Base-by-base conservation (phyloP, 2,113 vertebrate genomes). In the Smithornis capensis region DNA sequence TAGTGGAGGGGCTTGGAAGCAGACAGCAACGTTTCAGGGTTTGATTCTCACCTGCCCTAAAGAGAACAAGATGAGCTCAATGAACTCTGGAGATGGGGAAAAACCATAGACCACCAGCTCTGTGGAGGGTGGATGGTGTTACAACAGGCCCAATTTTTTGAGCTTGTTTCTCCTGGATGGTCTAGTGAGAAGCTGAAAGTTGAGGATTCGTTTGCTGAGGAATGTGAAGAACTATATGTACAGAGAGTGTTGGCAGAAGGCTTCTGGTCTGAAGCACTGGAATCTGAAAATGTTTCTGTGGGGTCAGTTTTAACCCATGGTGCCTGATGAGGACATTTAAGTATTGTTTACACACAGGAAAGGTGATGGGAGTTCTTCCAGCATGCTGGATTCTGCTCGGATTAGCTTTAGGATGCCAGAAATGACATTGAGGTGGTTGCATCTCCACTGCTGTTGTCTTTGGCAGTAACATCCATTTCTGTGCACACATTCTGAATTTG, bases 91-190 rank as follows among this genome's bases (percentile, higher is more conserved):
- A n/a, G 19, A 25, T 63, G 18, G 25, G 19, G 81, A 63, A 49
- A 42, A 25, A 27, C 0, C 14, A 55, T 14, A 17, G 25, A 53
- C 42, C 9, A 29, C 6, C 8, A 6, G 49, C 64, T 28, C 4
- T 33, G 7, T 25, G 38, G 52, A 63, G 62, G 12, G 14, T 31
- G 22, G 77, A 21, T 52, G 35, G 6, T 37, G 1, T 19, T 64
- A 75, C 4, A 64, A 10, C 27, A 68, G 47, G 22, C 27, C 6
- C 19, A n/a, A 6, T 24, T 35, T 63, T 82, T 71, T 79, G 21
- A 35, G 6, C 16, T 83, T 74, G 10, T 74, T 62, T 81, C 24
- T 87, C 38, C 16, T 87, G 19, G 29, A 2, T 62, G 23, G 12
- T 49, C 10, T 50, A 10, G 2, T 16, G 22, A 7, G 44, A 1